Base-by-base conservation (phyloP, 2,888 invertebrate genomes). In the Tinea trinotella region DNA sequence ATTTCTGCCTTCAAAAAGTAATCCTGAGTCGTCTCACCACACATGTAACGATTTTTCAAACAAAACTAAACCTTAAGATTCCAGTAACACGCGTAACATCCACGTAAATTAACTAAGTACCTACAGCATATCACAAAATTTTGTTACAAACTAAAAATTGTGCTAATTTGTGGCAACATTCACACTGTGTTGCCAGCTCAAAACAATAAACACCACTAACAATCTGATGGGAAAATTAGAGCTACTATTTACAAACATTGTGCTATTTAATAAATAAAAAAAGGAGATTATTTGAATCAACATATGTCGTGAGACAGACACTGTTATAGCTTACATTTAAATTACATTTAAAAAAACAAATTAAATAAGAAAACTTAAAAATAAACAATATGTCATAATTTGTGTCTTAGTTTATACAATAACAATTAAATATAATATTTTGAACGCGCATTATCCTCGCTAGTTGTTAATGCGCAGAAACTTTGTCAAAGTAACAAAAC, bases 11-110 rank as follows among this genome's bases (percentile, higher is more conserved):
- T 15, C 40, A 15, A 40, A 30, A 30, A 30, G 62, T 73, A 68
- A 69, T 75, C 80, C 81, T 77, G 74, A 80, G 77, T 79, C 84
- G 84, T 84, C 84, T 85, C 85, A 84, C 85, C 83, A 84, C 85
- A 84, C 84, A 84, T 84, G 85, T 83, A 84, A 84, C 84, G 78
- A 80, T 76, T 20, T 68, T 61, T 59, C 61, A 58, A 62, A 64
- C 65, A 62, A 62, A 56, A 64, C 66, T 62, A 66, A 46, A 9
- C 4, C 12, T 3, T 15, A 12, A 35, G 35, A 35, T 35, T 35
- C n/a, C 35, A 35, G 35, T 7, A 35, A 35, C 35, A 7, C 40
- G 40, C 40, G 40, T 40, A n/a, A 40, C 30, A 10, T 12, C 24
- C 30, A 3, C 17, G 52, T 36, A 58, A 59, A 59, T n/a, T 57